A percentile compares a stretch with the other conserved stretches of the same genome.
These are phyloP conservation scores for Chiroxiphia lanceolata DNA, from an alignment of 2,797 vertebrate species.

Conservation along the genomic window DNA sequence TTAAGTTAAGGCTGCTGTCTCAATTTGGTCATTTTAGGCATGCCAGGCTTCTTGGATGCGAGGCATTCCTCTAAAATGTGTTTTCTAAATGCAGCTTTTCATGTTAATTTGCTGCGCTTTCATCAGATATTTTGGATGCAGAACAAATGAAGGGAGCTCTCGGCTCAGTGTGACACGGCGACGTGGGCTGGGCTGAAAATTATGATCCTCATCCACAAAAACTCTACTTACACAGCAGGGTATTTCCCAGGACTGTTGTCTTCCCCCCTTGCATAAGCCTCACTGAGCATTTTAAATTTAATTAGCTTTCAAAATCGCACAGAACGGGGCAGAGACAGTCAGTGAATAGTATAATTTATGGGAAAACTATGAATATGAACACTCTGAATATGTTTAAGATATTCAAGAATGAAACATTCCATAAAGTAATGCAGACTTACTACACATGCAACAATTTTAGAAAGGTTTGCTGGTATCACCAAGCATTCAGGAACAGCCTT, in stretches of 20 bases:
- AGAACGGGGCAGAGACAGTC: not conserved
- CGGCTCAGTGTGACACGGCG: not conserved
- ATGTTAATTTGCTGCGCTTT: slow-evolving; percentile 59
- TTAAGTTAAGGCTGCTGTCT: slow-evolving; percentile 74
- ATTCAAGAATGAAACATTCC: not conserved
- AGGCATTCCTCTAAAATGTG: slow-evolving; percentile 67
- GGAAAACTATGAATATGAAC: not conserved
- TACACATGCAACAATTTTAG: not conserved
- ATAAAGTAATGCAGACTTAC: not conserved
- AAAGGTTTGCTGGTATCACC: not conserved
- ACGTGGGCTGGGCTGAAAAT: slow-evolving; percentile 24
- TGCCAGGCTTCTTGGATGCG: slow-evolving; percentile 66
- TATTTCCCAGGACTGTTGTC: slow-evolving; percentile 21
- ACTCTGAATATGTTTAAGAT: not conserved
- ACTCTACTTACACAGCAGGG: slow-evolving; percentile 50
- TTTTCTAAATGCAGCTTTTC: slow-evolving; percentile 60
- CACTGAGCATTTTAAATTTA: slow-evolving; percentile 19
- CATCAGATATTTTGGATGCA: slow-evolving; percentile 44
- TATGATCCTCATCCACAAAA: slow-evolving; percentile 37
- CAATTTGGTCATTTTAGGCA: slow-evolving; percentile 74
- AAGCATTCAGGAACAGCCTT: not conserved
- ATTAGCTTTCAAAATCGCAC: not conserved
- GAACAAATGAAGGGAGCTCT: slow-evolving; percentile 54
- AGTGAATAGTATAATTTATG: not conserved
- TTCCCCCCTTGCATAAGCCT: not conserved